These are phyloP conservation scores for Calyptommatus sinebrachiatus DNA, from an alignment of 2,113 vertebrate species.

Conservation along the genomic window DNA sequence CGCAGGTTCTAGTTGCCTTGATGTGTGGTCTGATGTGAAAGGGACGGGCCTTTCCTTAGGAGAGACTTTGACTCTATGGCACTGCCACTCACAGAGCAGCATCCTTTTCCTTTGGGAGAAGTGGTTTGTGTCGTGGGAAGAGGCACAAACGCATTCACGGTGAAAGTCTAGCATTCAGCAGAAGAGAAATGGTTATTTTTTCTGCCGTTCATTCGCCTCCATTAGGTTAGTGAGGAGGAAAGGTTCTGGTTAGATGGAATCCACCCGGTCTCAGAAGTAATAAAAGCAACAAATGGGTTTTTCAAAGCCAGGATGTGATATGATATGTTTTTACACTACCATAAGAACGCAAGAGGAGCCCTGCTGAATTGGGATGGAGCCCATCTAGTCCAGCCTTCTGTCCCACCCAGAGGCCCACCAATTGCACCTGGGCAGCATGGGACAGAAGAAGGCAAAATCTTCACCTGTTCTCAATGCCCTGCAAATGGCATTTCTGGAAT, in stretches of 20 bases:
- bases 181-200: background rate
- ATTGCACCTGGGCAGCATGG: too few relatives aligned
- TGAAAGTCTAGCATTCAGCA: background rate
- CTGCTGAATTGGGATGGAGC: too few relatives aligned
- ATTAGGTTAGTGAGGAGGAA: background rate
- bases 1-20: constrained; percentile 53
- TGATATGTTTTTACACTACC: too few relatives aligned
- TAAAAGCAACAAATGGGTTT: background rate
- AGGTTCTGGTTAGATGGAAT: background rate
- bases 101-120: background rate
- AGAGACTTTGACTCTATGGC: constrained; percentile 3
- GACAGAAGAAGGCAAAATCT: too few relatives aligned
- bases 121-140: background rate
- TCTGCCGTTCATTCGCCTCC: background rate
- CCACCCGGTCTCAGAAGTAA: background rate
- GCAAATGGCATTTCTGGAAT: too few relatives aligned
- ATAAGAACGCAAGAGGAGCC: too few relatives aligned
- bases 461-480: too few relatives aligned
- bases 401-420: too few relatives aligned
- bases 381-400: too few relatives aligned
- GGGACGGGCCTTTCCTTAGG: constrained; percentile 15
- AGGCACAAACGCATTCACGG: fast-evolving
- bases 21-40: constrained; percentile 41
- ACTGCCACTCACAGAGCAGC: fast-evolving
- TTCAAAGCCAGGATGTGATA: background rate